These are phyloP conservation scores for Heliocidaris erythrogramma DNA, from an alignment of 35 echinoderm and acorn worm species.

Conservation along the genomic window DNA sequence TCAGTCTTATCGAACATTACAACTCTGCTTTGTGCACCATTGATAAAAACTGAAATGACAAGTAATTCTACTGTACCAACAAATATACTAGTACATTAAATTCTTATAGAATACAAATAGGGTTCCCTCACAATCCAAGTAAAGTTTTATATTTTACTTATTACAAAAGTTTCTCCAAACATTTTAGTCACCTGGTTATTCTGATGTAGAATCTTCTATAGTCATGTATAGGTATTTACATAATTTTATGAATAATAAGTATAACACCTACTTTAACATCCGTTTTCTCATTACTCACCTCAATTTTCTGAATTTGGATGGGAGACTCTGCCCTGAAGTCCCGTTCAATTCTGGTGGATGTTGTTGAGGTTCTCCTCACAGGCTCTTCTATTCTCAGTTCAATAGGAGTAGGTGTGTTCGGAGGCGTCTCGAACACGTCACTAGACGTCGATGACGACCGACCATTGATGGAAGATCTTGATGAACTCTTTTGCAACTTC, in stretches of 20 bases:
- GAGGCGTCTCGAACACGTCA: conserved; percentile 25
- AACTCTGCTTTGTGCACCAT: too few species aligned
- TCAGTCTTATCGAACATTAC: neutral
- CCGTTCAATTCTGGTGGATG: neutral
- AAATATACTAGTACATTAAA: too few species aligned
- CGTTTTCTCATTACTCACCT: neutral
- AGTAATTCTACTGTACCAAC: too few species aligned
- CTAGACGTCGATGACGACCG: conserved; percentile 43
- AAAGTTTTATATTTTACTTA: too few species aligned
- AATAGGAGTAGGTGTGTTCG: neutral
- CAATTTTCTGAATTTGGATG: conserved; percentile 20
- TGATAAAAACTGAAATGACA: too few species aligned
- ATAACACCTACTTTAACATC: neutral
- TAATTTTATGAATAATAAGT: too few species aligned
- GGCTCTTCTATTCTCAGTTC: conserved; percentile 41
- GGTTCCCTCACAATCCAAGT: too few species aligned
- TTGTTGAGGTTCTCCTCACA: neutral
- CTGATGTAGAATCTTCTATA: neutral
- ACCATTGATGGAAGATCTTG: conserved; percentile 25
- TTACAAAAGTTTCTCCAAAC: neutral
- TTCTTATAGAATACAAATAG: too few species aligned
- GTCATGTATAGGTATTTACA: too few species aligned
- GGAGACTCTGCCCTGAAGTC: neutral
- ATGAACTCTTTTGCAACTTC: neutral
- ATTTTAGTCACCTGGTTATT: neutral